Base-by-base conservation (phyloP, 2,888 invertebrate genomes). In the Hirtodrosophila confusa region DNA sequence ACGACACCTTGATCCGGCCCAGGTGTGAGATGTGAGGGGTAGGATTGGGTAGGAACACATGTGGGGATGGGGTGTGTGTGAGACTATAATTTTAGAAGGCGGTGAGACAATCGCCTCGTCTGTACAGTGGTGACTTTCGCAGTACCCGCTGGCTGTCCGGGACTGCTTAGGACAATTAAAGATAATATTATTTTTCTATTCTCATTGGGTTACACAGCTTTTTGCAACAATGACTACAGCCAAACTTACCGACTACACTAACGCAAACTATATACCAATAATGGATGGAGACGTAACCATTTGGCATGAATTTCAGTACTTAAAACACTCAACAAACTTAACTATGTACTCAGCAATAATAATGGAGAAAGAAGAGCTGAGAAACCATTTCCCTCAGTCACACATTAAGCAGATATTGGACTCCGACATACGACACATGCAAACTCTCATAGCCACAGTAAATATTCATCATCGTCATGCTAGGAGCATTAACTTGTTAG, bases 201-300 rank as follows among this genome's bases (percentile, higher is more conserved):
- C 27, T 4, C 27, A 27, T 27, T 27, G 27, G 27, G 27, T 27
- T 27, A 27, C 5, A 27, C 27, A 4, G 5, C 5, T 27, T 27
- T 27, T 27, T 4, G 5, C 5, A 3, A 27, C 27, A 27, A 29
- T 12, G 10, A 45, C 24, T 8, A 44, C 43, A 33, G 43, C 49
- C n/a, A 63, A 63, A 37, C 31, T 61, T n/a, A 67, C 36, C 2
- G 56, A 67, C 17, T 61, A 47, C 24, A 12, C 49, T 9, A 11
- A 39, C n/a, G 35, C 48, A 1, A 29, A 68, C 8, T 63, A 68
- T 17, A 58, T 58, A 3, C 54, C 62, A 2, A 39, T 68, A 1
- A 41, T 43, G 24, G 67, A 62, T 36, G 62, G 62, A 12, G 11
- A 57, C 24, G 54, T 33, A 7, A 23, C 40, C 3, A 44, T 68